Percentiles rank a stretch among this genome's conserved stretches.
phyloP scores from a whole-genome alignment of 2,888 invertebrate genomes.

The Polietes domitor region DNA sequence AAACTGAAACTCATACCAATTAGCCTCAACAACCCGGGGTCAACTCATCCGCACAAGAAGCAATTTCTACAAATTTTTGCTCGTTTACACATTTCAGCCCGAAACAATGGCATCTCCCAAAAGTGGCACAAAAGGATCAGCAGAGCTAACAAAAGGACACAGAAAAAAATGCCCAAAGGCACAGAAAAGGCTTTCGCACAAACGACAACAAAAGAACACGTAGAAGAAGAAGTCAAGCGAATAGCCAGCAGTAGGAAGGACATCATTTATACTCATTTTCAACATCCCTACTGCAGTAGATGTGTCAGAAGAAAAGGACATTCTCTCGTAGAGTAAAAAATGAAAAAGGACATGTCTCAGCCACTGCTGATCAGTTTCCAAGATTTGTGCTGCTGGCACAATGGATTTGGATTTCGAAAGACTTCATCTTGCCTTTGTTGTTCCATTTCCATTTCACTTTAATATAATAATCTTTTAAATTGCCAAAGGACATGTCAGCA shows the following conservation, averaged over 20 bases:
- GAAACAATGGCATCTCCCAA: conserved; percentile 14
- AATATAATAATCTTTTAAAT: conserved; percentile 78
- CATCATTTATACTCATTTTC: conserved; percentile 28
- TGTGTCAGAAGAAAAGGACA: conserved; percentile 27
- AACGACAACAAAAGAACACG: neutral
- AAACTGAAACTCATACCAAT: conserved; percentile 54
- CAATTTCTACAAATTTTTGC: conserved; percentile 49
- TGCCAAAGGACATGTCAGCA: conserved; percentile 69
- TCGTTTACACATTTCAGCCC: conserved; percentile 60
- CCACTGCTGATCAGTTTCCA: neutral
- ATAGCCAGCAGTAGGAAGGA: neutral
- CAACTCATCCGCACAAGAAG: neutral
- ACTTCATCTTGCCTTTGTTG: neutral
- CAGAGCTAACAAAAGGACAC: conserved; percentile 19
- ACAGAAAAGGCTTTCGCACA: conserved; percentile 66
- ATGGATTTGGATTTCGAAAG: neutral
- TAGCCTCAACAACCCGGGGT: conserved; percentile 28
- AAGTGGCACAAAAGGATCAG: neutral
- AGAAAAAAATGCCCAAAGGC: conserved; percentile 68
- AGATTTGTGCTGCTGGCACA: neutral
- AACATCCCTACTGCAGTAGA: conserved; percentile 56
- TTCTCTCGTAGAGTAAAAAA: neutral
- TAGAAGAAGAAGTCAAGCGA: conserved; percentile 15
- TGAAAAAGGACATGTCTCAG: conserved; percentile 20
- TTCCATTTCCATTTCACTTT: conserved; percentile 56